A percentile compares a stretch with the other conserved stretches of the same genome.
These are phyloP conservation scores for Pantelozetes paolii DNA, from an alignment of 2,888 invertebrate genomes.

Conservation along the genomic window DNA sequence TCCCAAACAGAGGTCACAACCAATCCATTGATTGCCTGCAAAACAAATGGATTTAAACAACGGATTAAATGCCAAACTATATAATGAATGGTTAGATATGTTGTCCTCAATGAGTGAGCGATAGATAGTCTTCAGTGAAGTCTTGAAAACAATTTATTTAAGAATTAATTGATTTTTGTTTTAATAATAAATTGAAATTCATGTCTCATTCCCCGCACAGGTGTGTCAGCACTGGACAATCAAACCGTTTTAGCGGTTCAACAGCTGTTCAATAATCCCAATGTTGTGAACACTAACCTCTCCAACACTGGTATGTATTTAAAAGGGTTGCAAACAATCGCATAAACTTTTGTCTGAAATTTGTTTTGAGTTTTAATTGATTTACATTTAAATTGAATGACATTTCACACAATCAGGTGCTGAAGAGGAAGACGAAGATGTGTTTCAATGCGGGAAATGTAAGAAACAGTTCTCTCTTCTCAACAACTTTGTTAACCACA, in stretches of 20 bases:
- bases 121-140: neutral
- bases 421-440: constrained; percentile 58
- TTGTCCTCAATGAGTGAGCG: too few species aligned
- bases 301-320: neutral
- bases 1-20: neutral
- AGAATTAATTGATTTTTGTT: too few species aligned
- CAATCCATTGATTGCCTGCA: neutral
- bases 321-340: neutral
- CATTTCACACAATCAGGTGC: neutral
- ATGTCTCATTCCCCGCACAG: neutral
- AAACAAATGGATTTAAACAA: neutral
- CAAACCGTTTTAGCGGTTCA: constrained; percentile 44
- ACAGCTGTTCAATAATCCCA: constrained; percentile 36
- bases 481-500: constrained; percentile 61
- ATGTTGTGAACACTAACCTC: constrained; percentile 22
- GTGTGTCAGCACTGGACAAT: constrained; percentile 39
- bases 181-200: too few species aligned
- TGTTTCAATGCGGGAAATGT: constrained; percentile 67
- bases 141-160: neutral
- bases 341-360: neutral
- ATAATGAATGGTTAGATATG: too few species aligned
- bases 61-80: neutral
- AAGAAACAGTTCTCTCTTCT: constrained; percentile 63
- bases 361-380: neutral
- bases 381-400: neutral